Conservation (phyloP, 2,113 vertebrate genomes). For the Chamaea fasciata region DNA sequence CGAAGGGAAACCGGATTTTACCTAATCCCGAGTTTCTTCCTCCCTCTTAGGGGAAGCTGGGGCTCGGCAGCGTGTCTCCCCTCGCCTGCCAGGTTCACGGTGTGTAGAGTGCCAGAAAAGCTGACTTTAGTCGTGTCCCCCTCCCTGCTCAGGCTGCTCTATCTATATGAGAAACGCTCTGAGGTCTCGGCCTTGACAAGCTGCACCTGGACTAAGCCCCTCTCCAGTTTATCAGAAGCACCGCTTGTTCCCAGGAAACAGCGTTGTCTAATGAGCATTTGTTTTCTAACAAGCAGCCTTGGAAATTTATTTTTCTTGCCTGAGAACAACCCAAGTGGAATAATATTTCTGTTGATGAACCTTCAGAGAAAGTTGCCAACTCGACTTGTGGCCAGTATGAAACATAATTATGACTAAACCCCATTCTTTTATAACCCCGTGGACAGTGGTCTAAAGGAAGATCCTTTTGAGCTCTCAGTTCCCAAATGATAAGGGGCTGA, state of each 20-base stretch:
- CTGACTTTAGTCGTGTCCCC: background rate
- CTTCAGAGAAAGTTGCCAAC: background rate
- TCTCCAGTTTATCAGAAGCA: background rate
- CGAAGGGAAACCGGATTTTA: rapidly evolving
- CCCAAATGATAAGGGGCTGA: background rate
- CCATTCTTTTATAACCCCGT: background rate
- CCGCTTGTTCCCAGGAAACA: background rate
- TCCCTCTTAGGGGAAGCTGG: background rate
- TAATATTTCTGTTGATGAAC: background rate
- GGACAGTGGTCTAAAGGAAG: background rate
- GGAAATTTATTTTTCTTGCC: background rate
- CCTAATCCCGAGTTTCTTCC: rapidly evolving
- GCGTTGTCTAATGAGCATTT: background rate
- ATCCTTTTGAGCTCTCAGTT: background rate
- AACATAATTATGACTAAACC: background rate
- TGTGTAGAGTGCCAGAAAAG: background rate
- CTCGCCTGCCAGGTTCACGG: background rate
- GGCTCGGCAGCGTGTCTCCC: background rate
- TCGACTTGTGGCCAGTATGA: background rate
- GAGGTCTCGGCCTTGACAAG: background rate
- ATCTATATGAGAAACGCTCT: background rate
- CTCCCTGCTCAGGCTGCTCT: background rate
- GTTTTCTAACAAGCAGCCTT: background rate
- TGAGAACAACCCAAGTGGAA: background rate
- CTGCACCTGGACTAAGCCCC: background rate